Percentiles rank a stretch among this genome's conserved stretches.
phyloP scores from a whole-genome alignment of 37 sponge, comb jelly and placozoan genomes.

The Diacarnus erythraeanus region DNA sequence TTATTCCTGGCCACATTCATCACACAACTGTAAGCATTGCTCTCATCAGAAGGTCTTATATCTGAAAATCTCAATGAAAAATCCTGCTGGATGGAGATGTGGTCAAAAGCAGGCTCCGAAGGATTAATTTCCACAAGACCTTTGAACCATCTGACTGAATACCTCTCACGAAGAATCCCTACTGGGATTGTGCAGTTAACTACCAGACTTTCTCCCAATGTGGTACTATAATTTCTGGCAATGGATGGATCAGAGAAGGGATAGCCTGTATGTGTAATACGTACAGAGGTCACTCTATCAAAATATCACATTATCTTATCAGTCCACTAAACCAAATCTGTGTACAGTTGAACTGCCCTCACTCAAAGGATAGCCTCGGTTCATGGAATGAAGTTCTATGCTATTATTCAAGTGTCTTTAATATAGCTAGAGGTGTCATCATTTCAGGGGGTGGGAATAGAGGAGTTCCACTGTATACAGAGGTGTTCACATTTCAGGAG shows the following conservation, averaged over 20 bases:
- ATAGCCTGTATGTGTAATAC: constrained; percentile 4
- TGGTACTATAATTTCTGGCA: background rate
- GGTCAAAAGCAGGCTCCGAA: background rate
- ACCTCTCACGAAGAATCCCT: background rate
- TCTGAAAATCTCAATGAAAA: constrained; percentile 5
- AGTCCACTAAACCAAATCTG: too few relatives aligned
- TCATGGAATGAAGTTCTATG: too few relatives aligned
- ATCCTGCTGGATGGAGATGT: background rate
- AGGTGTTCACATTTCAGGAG: too few relatives aligned
- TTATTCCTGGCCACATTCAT: background rate
- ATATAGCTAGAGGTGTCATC: too few relatives aligned
- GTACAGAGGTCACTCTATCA: too few relatives aligned
- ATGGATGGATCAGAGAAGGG: background rate
- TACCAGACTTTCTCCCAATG: background rate
- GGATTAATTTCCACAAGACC: background rate
- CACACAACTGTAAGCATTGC: constrained; percentile 3
- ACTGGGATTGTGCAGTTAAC: background rate
- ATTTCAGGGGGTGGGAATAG: too few relatives aligned
- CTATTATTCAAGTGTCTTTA: too few relatives aligned
- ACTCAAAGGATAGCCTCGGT: too few relatives aligned
- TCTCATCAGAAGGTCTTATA: background rate
- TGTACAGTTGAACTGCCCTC: too few relatives aligned
- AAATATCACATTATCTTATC: too few relatives aligned
- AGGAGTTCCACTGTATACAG: too few relatives aligned
- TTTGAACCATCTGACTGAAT: constrained; percentile 6